Conservation (phyloP, 2,888 invertebrate species). For the Mamestra brassicae region DNA sequence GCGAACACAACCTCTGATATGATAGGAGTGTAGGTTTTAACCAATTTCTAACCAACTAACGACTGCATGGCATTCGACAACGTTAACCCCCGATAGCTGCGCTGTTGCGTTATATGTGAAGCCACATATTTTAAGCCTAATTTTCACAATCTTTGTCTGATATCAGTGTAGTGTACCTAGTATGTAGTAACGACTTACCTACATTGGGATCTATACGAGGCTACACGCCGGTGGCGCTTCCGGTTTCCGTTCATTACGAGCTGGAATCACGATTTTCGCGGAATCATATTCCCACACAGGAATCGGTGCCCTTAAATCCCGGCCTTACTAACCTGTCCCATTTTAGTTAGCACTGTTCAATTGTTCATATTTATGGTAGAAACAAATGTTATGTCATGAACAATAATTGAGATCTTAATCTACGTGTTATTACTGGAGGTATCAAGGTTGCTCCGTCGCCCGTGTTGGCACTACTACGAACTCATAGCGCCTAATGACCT, state of each 20-base stretch:
- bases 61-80: not conserved
- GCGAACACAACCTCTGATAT: not conserved
- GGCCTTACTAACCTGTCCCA: not conserved
- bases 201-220: not conserved
- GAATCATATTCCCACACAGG: conserved; percentile 1
- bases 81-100: not conserved
- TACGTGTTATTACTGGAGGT: conserved; percentile 22
- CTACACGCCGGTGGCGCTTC: not conserved
- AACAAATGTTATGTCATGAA: conserved; percentile 20
- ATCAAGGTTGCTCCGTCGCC: conserved; percentile 42
- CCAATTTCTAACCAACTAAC: not conserved
- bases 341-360: not conserved
- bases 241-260: conserved; percentile 25
- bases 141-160: not conserved
- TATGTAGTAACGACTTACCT: not conserved
- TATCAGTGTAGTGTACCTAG: not conserved
- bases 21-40: not conserved
- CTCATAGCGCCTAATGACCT: conserved; percentile 24
- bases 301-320: not conserved
- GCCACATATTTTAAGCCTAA: not conserved
- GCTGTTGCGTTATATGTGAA: not conserved
- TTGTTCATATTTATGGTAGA: not conserved
- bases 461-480: conserved; percentile 25
- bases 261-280: conserved; percentile 4
- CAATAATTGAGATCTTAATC: conserved; percentile 41